These are phyloP conservation scores for Hyposmocoma kahamanoa DNA, from an alignment of 1,140 invertebrate species.

Conservation along the genomic window DNA sequence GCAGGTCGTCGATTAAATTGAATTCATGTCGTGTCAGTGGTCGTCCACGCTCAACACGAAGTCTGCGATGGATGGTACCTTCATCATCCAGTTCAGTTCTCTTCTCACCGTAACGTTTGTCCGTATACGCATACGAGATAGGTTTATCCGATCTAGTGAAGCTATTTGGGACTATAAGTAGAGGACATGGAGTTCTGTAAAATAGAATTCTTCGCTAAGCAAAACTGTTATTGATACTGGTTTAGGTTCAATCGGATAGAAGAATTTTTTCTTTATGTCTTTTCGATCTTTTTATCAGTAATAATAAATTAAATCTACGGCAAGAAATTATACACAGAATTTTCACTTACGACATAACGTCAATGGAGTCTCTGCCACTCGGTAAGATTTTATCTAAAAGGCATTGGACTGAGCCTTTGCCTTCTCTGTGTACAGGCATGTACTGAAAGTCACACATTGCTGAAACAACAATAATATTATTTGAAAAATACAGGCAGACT, in stretches of 20 bases:
- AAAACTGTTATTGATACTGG: no score
- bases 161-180: conserved; percentile 83
- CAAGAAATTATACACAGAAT: no score
- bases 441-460: conserved; percentile 94
- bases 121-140: conserved; percentile 73
- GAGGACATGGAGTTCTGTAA: conserved; percentile 41
- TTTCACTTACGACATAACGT: conserved; percentile 75
- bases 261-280: no score
- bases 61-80: conserved; percentile 43
- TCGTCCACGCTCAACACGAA: conserved; percentile 65
- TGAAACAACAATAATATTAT: no score
- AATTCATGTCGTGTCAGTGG: conserved; percentile 75
- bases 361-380: conserved; percentile 72
- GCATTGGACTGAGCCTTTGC: conserved; percentile 67
- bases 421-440: conserved; percentile 79
- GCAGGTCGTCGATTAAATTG: conserved; percentile 70
- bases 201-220: no score
- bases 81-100: conserved; percentile 37
- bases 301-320: no score
- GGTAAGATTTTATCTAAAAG: conserved; percentile 82
- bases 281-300: no score
- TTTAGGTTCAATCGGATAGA: no score
- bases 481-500: no score
- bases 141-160: conserved; percentile 86
- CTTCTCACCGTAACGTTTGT: conserved; percentile 41